Conservation (phyloP, 2,888 invertebrate genomes). For the Agonopterix subpropinquella region DNA sequence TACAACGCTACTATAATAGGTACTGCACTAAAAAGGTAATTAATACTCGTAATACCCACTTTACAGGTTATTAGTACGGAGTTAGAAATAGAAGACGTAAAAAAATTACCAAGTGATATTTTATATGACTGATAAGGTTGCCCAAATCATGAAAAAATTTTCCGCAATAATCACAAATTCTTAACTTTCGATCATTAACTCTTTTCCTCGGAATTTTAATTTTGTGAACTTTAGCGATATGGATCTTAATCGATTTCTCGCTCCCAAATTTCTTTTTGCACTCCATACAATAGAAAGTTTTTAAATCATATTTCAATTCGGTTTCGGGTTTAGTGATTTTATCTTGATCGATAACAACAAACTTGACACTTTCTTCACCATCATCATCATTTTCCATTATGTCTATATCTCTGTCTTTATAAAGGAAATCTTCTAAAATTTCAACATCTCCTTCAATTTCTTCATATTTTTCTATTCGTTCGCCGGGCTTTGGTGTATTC, state of each 20-base stretch:
- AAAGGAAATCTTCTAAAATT: conserved; percentile 37
- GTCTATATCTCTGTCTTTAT: conserved; percentile 7
- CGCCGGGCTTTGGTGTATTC: conserved; percentile 10
- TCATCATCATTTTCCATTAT: too few species aligned
- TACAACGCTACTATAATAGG: too few species aligned
- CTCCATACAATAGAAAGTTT: conserved; percentile 30
- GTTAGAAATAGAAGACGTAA: too few species aligned
- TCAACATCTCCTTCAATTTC: conserved; percentile 23
- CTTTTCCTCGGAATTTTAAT: conserved; percentile 17
- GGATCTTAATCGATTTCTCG: conserved; percentile 30
- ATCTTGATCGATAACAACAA: too few species aligned
- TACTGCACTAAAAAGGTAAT: too few species aligned
- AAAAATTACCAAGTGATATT: conserved; percentile 17
- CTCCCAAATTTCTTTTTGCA: conserved; percentile 37
- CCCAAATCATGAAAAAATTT: conserved; percentile 14
- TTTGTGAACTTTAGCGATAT: conserved; percentile 33
- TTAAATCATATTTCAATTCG: background rate
- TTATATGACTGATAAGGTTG: conserved; percentile 31
- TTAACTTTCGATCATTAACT: background rate
- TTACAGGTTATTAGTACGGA: too few species aligned
- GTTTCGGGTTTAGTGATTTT: too few species aligned
- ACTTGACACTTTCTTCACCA: too few species aligned
- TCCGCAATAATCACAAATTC: conserved; percentile 40
- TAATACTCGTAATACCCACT: too few species aligned
- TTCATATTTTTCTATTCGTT: conserved; percentile 20